Percentiles rank a stretch among this genome's conserved stretches.
phyloP scores from a whole-genome alignment of 2,113 vertebrate genomes.

The Centrocercus urophasianus region DNA sequence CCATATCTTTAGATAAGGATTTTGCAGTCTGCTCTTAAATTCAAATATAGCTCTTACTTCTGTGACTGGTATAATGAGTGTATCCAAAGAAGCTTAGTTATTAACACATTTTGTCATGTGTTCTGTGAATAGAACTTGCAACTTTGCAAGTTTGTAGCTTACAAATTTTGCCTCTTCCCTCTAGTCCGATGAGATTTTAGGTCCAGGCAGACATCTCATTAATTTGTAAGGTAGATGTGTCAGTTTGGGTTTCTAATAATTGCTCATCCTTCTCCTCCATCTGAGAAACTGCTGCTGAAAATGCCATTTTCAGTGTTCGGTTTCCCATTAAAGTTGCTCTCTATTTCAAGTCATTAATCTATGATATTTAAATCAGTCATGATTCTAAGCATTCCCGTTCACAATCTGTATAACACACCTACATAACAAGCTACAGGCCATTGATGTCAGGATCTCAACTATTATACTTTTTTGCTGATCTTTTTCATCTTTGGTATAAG shows the following conservation, averaged over 20 bases:
- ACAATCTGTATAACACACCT: not conserved
- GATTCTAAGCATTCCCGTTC: not conserved
- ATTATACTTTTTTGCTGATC: not conserved
- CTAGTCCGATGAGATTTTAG: not conserved
- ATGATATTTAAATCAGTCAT: not conserved
- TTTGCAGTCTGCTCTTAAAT: not conserved
- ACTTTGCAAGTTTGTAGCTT: not conserved
- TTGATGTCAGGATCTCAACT: not conserved
- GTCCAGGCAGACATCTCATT: not conserved
- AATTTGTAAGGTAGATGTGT: not conserved
- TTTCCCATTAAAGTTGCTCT: not conserved
- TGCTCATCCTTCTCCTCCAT: not conserved
- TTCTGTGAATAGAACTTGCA: not conserved
- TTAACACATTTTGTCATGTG: not conserved
- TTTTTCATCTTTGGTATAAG: not conserved
- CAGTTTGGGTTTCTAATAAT: fast-evolving
- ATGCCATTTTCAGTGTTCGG: not conserved
- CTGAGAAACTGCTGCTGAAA: not conserved
- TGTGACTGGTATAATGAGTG: not conserved
- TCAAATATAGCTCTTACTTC: not conserved
- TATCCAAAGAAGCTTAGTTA: not conserved
- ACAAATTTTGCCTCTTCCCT: not conserved
- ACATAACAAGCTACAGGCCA: not conserved
- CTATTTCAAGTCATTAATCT: not conserved
- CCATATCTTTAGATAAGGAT: not conserved